Percentiles rank a stretch among this genome's conserved stretches.
phyloP scores from a whole-genome alignment of 64 coral and sea anemone species.

The Montipora cactus region DNA sequence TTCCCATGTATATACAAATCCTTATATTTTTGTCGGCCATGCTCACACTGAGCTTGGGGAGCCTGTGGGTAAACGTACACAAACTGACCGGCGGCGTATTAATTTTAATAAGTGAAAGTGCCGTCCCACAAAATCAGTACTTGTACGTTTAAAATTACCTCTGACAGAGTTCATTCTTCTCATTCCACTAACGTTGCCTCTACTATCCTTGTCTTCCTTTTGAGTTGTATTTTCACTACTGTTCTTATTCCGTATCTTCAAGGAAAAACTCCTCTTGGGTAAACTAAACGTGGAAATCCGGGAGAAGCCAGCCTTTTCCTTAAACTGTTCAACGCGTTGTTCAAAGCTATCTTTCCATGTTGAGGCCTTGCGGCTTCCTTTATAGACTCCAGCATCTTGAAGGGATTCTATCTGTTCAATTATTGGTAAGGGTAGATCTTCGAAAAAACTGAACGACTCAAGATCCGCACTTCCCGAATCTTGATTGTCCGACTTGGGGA shows the following conservation, averaged over 20 bases:
- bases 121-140: no score
- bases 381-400: background rate
- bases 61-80: no score
- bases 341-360: slow-evolving; percentile 29
- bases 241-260: slow-evolving; percentile 9
- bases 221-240: slow-evolving; percentile 28
- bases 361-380: slow-evolving; percentile 15
- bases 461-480: slow-evolving; percentile 11
- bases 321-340: slow-evolving; percentile 18
- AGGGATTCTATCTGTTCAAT: background rate
- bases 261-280: slow-evolving; percentile 13
- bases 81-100: no score
- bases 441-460: slow-evolving; percentile 20
- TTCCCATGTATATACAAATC: no score
- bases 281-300: background rate
- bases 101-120: no score
- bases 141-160: background rate
- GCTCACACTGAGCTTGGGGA: no score
- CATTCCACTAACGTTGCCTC: slow-evolving; percentile 14
- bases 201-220: background rate
- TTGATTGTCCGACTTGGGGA: slow-evolving; percentile 44
- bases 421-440: background rate
- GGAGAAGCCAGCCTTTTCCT: slow-evolving; percentile 41
- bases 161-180: slow-evolving; percentile 42
- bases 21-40: no score